phyloP scores from a whole-genome alignment of 1,140 invertebrate species.

The Battus philenor region DNA sequence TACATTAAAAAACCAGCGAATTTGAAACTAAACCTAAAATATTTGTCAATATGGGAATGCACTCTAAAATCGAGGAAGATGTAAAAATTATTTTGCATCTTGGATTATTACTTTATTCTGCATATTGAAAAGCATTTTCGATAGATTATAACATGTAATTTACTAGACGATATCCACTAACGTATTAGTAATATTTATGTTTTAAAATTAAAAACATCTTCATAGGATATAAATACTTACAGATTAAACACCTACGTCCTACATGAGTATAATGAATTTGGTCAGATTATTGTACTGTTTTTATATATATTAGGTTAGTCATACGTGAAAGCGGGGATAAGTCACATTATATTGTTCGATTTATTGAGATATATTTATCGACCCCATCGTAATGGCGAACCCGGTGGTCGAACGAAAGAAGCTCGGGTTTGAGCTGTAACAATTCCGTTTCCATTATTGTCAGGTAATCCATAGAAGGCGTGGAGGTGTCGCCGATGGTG shows the following conservation, averaged over 20 bases:
- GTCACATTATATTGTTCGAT: conserved; percentile 6
- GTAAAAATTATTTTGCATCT: no score
- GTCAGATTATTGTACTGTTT: conserved; percentile 61
- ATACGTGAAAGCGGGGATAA: not conserved
- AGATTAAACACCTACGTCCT: not conserved
- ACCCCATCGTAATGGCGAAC: conserved; percentile 63
- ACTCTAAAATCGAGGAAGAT: no score
- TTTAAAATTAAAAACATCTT: no score
- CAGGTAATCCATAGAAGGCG: conserved; percentile 53
- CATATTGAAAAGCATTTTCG: no score
- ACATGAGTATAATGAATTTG: conserved; percentile 28
- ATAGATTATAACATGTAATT: no score
- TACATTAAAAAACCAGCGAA: no score
- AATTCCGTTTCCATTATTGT: conserved; percentile 40
- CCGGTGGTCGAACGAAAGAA: conserved; percentile 56
- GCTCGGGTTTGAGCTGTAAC: conserved; percentile 61
- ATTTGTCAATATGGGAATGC: no score
- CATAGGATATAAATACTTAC: not conserved
- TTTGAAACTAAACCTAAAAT: no score
- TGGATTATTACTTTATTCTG: no score
- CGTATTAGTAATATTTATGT: no score
- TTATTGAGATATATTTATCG: conserved; percentile 24
- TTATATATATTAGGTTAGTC: conserved; percentile 24
- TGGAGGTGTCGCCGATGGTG: conserved; percentile 58
- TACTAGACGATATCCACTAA: no score